Evolutionary conservation across 2,113 vertebrate genomes (phyloP).

Genomic region (Halcyon senegalensis): DNA sequence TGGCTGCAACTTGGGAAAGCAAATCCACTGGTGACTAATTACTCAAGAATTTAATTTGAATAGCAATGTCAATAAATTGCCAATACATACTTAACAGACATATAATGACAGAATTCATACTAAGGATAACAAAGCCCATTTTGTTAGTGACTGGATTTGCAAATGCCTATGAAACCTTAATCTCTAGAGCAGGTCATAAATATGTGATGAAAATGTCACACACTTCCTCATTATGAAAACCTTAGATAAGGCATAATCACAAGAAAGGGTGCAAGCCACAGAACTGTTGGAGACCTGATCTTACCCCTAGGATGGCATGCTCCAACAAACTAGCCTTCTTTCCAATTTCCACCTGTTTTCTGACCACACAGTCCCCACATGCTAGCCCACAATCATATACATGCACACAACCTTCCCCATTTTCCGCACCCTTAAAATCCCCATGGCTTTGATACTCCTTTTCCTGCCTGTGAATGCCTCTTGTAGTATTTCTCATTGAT

Average conservation of each 20-base stretch:
- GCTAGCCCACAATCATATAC: neutral
- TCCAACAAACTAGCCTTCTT: neutral
- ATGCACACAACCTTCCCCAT: neutral
- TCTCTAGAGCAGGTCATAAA: conserved; percentile 61
- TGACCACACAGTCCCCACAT: neutral
- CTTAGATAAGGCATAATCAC: conserved; percentile 40
- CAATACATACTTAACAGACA: conserved; percentile 69
- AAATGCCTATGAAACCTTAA: conserved; percentile 64
- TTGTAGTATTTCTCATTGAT: conserved; percentile 33
- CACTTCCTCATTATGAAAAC: conserved; percentile 41
- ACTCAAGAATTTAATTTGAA: conserved; percentile 75
- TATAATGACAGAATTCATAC: conserved; percentile 48
- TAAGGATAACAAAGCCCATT: conserved; percentile 35
- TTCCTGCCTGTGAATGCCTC: neutral
- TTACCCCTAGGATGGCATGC: neutral
- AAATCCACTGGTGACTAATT: conserved; percentile 80
- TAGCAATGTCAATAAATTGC: conserved; percentile 72
- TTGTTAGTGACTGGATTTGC: conserved; percentile 47
- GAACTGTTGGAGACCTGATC: neutral
- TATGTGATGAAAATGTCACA: conserved; percentile 51
- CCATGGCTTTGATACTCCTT: neutral
- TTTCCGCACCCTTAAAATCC: neutral
- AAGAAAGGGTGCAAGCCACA: neutral
- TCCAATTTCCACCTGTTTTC: neutral
- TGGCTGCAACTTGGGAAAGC: conserved; percentile 75